These are phyloP conservation scores for Notiomystis cincta DNA, from an alignment of 2,113 vertebrate genomes.

Conservation along the genomic window DNA sequence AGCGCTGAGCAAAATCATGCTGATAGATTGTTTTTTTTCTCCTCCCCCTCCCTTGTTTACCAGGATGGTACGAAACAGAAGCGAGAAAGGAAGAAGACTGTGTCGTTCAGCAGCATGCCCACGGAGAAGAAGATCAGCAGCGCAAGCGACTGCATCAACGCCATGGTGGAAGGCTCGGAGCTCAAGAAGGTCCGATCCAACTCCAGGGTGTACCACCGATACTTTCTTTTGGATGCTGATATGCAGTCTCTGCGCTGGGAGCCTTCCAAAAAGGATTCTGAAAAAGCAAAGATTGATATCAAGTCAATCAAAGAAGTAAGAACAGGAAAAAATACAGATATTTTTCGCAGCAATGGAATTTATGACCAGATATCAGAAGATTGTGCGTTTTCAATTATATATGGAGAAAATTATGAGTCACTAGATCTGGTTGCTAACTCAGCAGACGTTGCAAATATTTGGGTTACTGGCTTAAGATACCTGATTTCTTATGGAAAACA, in stretches of 20 bases:
- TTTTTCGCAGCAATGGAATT: constrained; percentile 93
- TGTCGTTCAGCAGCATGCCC: constrained; percentile 98
- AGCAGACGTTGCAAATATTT: constrained; percentile 94
- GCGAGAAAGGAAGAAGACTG: constrained; percentile 93
- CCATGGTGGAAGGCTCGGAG: constrained; percentile 95
- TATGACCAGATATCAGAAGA: constrained; percentile 99
- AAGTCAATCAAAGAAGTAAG: constrained; percentile 96
- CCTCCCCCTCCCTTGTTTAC: background rate
- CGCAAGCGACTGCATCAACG: constrained; percentile 90
- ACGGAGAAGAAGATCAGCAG: constrained; percentile 97
- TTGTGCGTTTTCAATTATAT: constrained; percentile 93
- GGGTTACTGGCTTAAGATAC: constrained; percentile 95
- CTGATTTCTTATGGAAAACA: constrained; percentile 96
- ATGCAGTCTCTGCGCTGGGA: constrained; percentile 98
- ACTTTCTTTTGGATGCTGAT: constrained; percentile 92
- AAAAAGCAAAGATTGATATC: constrained; percentile 96
- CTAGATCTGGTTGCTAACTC: constrained; percentile 96
- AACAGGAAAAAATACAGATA: constrained; percentile 96
- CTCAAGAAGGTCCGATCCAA: constrained; percentile 94
- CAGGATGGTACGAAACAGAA: constrained; percentile 93
- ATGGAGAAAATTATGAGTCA: constrained; percentile 94
- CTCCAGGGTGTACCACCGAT: constrained; percentile 90
- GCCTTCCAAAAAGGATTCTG: constrained; percentile 95
- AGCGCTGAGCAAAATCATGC: background rate
- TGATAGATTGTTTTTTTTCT: background rate